Base-by-base conservation (phyloP, 2,888 invertebrate genomes). In the Emmelina monodactyla region DNA sequence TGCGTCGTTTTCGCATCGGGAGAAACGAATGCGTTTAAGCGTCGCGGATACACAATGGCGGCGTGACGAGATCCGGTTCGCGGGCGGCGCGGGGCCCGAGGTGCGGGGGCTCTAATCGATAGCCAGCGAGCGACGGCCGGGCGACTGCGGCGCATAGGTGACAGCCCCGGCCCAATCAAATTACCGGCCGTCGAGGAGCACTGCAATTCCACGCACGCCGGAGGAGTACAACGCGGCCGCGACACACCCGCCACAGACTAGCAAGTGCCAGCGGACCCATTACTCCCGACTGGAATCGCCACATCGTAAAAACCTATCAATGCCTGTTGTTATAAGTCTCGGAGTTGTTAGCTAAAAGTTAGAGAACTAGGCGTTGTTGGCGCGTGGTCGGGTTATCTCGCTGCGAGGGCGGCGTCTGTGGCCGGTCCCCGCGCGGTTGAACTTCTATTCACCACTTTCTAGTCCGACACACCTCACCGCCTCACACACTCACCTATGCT, bases 1-100 rank as follows among this genome's bases (percentile, higher is more conserved):
- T 78, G 78, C 78, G 78, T 78, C 78, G 78, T 78, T 78, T 78
- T 79, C 78, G 78, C 78, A 79, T 78, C 76, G 76, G 78, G 78
- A 79, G 78, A 79, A 79, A 78, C 78, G 78, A 79, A 79, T 79
- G 78, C 78, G 78, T 76, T 76, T 76, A 78, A 78, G 78, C 76
- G 73, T 76, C 78, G 78, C 76, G 76, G 72, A 75, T 76, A 78
- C 71, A 78, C 78, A 78, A 78, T 76, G 76, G 78, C 78, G 76
- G 76, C 76, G 78, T 76, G 78, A 79, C 78, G 78, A 78, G 76
- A 79, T 76, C 78, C 78, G 78, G 78, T 76, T 76, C 78, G 75
- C 75, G 73, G 73, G 70, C 62, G 67, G 63, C 58, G 65, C 58
- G 70, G 69, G 67, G 67, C 56, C 61, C 55, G 60, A 9, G 60